Evolutionary conservation across 2,113 vertebrate genomes (phyloP), one percentile per base, ranked within the genome.

Genomic region (Brachyistius frenatus): DNA sequence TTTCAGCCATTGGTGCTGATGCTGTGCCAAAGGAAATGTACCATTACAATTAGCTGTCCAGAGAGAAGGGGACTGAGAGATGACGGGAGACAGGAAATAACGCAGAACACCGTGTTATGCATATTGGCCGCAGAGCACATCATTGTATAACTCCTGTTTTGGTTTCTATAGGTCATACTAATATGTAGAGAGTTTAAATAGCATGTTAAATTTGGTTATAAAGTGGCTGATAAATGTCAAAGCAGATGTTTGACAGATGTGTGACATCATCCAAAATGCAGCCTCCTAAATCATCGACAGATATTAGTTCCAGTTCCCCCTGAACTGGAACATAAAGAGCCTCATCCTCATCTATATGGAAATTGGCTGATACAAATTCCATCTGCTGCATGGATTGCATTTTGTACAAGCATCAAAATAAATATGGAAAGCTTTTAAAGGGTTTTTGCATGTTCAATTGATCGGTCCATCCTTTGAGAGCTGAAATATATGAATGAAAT

Each of bases 21-120:
- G 23, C 23, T 23, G 32, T 8, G 66, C 4, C 30, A 11, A 32
- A 4, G 58, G 66, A 53, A 69, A 72, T 32, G 70, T 30, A 66
- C 35, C 50, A 9, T 41, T 75, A 50, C 44, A 62, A 81, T 53
- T 41, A 65, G 56, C 46, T 57, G 61, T 66, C 52, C 56, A 0
- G 6, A 56, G 32, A 30, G 57, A n/a, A 16, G 65, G 62, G 33
- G 68, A 55, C 50, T 10, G 44, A 32, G 56, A 58, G 66, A 61
- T 16, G 64, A 63, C 37, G 63, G 54, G 35, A 69, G 54, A 23
- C 61, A 46, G 83, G 83, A 88, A 79, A 81, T 68, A 16, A 41
- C 1, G 23, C 23, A 23, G 23, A 23, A 23, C 23, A 23, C 23
- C 23, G 23, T 23, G 23, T 23, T 23, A 23, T 23, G 23, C 23